These are phyloP conservation scores for Drosophila mauritiana DNA, from an alignment of 1,140 invertebrate species.

Conservation along the genomic window DNA sequence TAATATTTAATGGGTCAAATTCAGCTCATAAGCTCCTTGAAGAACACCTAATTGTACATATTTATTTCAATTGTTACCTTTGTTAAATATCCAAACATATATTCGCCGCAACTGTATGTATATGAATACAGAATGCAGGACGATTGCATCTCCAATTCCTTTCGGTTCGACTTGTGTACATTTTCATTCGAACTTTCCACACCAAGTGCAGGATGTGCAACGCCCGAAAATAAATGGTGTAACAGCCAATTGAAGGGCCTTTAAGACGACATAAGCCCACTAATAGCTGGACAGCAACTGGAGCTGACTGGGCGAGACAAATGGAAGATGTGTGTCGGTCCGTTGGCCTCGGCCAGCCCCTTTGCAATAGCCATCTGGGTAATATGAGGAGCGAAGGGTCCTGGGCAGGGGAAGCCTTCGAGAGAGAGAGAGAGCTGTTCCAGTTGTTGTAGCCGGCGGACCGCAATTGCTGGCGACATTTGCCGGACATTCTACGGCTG, in stretches of 20 bases:
- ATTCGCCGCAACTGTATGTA: too few species aligned
- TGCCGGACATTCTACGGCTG: slow-evolving; percentile 37
- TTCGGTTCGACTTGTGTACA: too few species aligned
- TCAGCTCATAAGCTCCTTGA: neutral
- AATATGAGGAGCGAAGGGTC: neutral
- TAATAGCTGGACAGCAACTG: slow-evolving; percentile 2
- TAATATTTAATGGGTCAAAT: neutral
- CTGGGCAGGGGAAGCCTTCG: neutral
- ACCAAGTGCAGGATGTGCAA: neutral
- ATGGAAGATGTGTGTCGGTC: slow-evolving; percentile 49
- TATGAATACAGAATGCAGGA: too few species aligned
- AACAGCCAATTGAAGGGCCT: slow-evolving; percentile 3
- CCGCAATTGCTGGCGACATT: slow-evolving; percentile 30
- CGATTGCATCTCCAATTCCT: too few species aligned
- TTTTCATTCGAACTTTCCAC: neutral
- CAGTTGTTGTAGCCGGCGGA: slow-evolving; percentile 21
- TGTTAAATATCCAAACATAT: too few species aligned
- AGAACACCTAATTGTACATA: neutral
- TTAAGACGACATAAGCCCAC: slow-evolving; percentile 6
- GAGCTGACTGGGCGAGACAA: slow-evolving; percentile 36
- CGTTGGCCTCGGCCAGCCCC: slow-evolving; percentile 34
- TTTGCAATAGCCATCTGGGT: slow-evolving; percentile 24
- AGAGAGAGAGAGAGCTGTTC: slow-evolving; percentile 15
- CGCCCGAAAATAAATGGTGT: neutral
- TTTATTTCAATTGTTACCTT: neutral